Evolutionary conservation across 2,113 vertebrate species (phyloP).

Genomic region (Trematomus loennbergii): DNA sequence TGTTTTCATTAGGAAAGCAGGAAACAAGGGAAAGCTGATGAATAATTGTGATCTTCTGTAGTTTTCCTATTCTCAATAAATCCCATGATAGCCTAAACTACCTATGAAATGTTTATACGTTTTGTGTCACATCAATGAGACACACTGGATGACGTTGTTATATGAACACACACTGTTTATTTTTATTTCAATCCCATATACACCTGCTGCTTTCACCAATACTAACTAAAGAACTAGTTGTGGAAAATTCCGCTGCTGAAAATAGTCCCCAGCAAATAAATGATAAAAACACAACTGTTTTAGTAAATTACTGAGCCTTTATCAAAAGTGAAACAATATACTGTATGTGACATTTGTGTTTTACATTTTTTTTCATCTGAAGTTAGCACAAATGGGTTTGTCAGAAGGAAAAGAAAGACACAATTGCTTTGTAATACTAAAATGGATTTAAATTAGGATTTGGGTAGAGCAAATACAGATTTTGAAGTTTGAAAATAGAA

Average conservation of each 20-base stretch:
- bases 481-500: background rate
- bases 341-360: background rate
- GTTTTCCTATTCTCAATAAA: background rate
- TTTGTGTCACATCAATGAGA: too few relatives aligned
- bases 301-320: background rate
- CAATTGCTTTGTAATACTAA: background rate
- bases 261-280: background rate
- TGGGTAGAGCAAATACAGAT: background rate
- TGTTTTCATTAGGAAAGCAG: background rate
- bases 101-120: too few relatives aligned
- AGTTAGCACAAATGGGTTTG: background rate
- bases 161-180: background rate
- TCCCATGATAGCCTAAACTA: background rate
- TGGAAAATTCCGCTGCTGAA: background rate
- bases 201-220: background rate
- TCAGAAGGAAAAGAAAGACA: background rate
- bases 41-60: background rate
- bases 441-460: background rate
- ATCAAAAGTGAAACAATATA: background rate
- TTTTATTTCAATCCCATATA: too few relatives aligned
- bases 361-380: background rate
- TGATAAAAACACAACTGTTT: too few relatives aligned
- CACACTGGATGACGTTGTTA: too few relatives aligned
- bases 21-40: too few relatives aligned
- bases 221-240: background rate